Base-by-base conservation (phyloP, 2,888 invertebrate species). In the Ceriagrion tenellum region DNA sequence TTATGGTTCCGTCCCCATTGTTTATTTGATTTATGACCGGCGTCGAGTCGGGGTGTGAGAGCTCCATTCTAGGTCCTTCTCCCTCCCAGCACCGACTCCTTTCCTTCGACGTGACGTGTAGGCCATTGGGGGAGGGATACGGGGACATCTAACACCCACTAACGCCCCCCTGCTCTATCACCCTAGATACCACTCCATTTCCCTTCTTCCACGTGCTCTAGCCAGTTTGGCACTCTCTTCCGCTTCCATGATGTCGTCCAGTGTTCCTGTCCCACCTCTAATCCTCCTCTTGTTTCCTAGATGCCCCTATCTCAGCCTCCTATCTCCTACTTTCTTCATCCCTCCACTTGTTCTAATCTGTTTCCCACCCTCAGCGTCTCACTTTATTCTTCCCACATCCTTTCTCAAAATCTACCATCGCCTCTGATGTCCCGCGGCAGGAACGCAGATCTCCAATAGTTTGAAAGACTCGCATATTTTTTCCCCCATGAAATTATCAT, bases 21-120 rank as follows among this genome's bases (percentile, higher is more conserved):
- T 81, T 81, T 81, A 81, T 81, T 81, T 81, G 81, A 81, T 81
- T 81, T 81, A 81, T 81, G 81, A 81, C 81, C 81, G 81, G n/a
- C 81, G 81, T 35, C 81, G 81, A 81, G 26, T 81, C 81, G n/a
- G 81, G 16, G 81, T 16, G 81, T 81, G 81, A 81, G 81, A 35
- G 81, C 81, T 81, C 81, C 35, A 81, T 81, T 81, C 81, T 81
- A 23, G 81, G 35, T 81, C 81, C 81, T 23, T 13, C n/a, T n/a
- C 35, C 35, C 81, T 35, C 69, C 69, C 69, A 26, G 0, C 26
- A 23, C 10, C 81, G 30, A 81, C 81, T 81, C 81, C 81, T 81
- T 81, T 35, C 35, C 81, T 35, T 81, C 81, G 81, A 81, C 81
- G 81, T 81, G 81, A 81, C 81, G 81, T 0, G 74, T n/a, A 26